Percentiles rank a stretch among this genome's conserved stretches.
phyloP scores from a whole-genome alignment of 2,888 invertebrate species.

The Syrista parreyssii region DNA sequence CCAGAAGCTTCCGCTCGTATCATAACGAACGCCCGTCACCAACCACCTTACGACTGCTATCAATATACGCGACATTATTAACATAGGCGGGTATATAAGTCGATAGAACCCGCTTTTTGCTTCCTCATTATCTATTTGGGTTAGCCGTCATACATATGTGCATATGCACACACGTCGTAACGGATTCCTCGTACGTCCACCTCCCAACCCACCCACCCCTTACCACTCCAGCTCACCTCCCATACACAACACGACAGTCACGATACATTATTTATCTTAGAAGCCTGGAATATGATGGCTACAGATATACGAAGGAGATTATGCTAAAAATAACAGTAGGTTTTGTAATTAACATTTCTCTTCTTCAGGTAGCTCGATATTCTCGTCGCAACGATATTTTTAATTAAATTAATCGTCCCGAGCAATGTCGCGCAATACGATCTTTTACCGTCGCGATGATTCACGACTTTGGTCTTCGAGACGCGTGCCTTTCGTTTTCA shows the following conservation, averaged over 20 bases:
- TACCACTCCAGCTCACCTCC: neutral
- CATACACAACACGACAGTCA: neutral
- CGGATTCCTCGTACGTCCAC: neutral
- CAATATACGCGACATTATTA: constrained; percentile 25
- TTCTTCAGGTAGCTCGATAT: neutral
- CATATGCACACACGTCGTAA: neutral
- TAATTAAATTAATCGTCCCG: neutral
- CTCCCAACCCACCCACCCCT: too few relatives aligned
- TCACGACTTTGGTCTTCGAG: neutral
- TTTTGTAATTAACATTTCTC: neutral
- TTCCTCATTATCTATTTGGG: constrained; percentile 57
- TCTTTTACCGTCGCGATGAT: neutral
- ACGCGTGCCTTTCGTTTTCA: neutral
- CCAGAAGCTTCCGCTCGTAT: neutral
- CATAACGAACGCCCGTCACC: neutral
- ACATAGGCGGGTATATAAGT: constrained; percentile 33
- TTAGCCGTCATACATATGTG: constrained; percentile 32
- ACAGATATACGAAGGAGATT: neutral
- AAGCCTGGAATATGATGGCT: neutral
- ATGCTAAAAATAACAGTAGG: neutral
- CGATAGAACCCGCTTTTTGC: constrained; percentile 45
- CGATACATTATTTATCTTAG: neutral
- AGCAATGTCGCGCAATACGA: neutral
- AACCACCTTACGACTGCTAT: constrained; percentile 1
- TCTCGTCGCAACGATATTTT: neutral